Conservation (phyloP, 2,888 invertebrate genomes). For the Ceramica pisi region DNA sequence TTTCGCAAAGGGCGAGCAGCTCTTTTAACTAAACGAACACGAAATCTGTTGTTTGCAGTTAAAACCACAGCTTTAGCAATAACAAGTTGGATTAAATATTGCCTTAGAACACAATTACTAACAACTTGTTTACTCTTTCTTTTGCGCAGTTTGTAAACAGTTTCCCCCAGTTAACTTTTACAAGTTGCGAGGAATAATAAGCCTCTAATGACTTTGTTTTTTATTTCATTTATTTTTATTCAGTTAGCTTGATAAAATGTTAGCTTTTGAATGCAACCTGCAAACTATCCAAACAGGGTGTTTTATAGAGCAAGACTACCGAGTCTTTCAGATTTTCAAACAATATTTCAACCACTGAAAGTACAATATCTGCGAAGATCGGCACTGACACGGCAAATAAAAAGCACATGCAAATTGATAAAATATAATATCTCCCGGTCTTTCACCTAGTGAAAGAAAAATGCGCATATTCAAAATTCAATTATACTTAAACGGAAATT, state of each 20-base stretch:
- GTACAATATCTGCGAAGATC: neutral
- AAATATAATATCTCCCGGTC: conserved; percentile 38
- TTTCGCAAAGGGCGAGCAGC: conserved; percentile 26
- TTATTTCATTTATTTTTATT: conserved; percentile 35
- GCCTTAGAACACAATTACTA: conserved; percentile 53
- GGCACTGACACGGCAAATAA: conserved; percentile 19
- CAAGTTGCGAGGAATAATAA: conserved; percentile 45
- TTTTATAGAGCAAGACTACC: neutral
- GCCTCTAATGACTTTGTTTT: conserved; percentile 51
- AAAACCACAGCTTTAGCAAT: conserved; percentile 46
- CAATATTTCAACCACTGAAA: neutral
- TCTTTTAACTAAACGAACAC: conserved; percentile 39
- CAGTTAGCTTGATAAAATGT: conserved; percentile 16
- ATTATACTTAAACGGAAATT: conserved; percentile 85
- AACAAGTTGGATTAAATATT: conserved; percentile 60
- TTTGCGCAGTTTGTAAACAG: conserved; percentile 55
- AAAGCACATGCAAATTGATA: conserved; percentile 41
- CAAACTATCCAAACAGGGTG: neutral
- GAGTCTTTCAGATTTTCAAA: neutral
- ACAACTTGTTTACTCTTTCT: conserved; percentile 60
- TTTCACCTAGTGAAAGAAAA: conserved; percentile 61
- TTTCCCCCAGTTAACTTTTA: conserved; percentile 49
- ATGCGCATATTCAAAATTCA: conserved; percentile 77
- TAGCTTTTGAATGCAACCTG: conserved; percentile 6
- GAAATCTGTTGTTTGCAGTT: conserved; percentile 37